Evolutionary conservation across 2,797 vertebrate species (phyloP).

Genomic region (Pseudochromis fuscus): DNA sequence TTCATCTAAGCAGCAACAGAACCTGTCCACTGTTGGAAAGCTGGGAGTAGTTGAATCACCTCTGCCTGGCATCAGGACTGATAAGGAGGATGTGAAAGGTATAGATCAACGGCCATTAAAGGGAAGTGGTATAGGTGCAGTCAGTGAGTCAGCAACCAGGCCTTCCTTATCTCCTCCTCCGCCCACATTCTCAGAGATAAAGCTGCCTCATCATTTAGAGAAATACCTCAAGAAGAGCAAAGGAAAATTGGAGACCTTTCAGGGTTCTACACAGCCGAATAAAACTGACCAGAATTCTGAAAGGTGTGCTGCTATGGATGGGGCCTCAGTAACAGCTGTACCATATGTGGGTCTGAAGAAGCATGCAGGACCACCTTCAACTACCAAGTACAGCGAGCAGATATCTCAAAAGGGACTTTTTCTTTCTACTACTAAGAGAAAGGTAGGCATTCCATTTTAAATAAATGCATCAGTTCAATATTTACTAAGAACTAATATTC

Average conservation of each 20-base stretch:
- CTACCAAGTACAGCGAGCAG: constrained; percentile 70
- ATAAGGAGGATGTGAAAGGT: constrained; percentile 32
- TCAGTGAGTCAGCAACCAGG: constrained; percentile 63
- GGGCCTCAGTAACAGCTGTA: constrained; percentile 20
- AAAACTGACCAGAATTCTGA: constrained; percentile 49
- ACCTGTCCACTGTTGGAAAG: constrained; percentile 27
- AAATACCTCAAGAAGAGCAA: constrained; percentile 84
- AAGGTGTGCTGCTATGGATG: constrained; percentile 54
- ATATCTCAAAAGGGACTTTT: constrained; percentile 57
- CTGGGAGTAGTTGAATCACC: constrained; percentile 42
- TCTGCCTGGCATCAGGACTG: constrained; percentile 45
- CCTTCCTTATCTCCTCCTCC: constrained; percentile 61
- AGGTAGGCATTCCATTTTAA: constrained; percentile 53
- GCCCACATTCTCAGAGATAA: constrained; percentile 81
- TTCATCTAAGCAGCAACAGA: constrained; percentile 41
- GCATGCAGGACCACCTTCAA: constrained; percentile 73
- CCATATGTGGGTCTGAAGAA: constrained; percentile 66
- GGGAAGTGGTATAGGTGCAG: constrained; percentile 40
- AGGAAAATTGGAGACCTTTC: constrained; percentile 55
- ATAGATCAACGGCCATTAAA: constrained; percentile 38
- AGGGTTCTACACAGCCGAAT: constrained; percentile 11
- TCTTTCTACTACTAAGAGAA: constrained; percentile 52
- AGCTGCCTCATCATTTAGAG: constrained; percentile 85
- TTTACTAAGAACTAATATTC: constrained; percentile 2
- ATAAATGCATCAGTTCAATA: neutral